Base-by-base conservation (phyloP, 2,113 vertebrate genomes). In the Notothenia rossii region DNA sequence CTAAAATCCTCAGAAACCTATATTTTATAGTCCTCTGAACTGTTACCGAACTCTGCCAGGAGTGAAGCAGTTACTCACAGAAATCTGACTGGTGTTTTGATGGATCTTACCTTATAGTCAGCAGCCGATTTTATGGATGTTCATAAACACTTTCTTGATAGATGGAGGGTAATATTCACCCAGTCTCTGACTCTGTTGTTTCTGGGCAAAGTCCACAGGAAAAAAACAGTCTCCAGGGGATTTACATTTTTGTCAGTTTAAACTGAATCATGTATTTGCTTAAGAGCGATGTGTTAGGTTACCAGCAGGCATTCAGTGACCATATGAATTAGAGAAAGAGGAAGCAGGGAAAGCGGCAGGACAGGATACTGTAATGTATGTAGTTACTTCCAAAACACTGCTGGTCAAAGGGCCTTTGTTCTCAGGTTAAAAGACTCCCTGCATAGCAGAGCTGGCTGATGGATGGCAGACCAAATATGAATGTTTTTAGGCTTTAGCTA, bases 311-410 rank as follows among this genome's bases (percentile, higher is more conserved):
- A 81, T 71, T 84, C 36, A 46, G 75, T 75, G 76, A 72, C 59
- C 48, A 48, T 67, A 49, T 74, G 51, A 83, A 74, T 54, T 50
- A 48, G 61, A 53, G 72, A 75, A 84, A 81, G 13, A 20, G 82
- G 85, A 89, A 80, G 58, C 60, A 58, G 45, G 49, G 50, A 72
- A 84, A 77, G 67, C 63, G 53, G 75, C 13, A 50, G 77, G 84
- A 82, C 73, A 86, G 89, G 77, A 86, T 84, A 78, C 71, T 69
- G 54, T 87, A 87, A 82, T 59, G 79, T 82, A 82, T 91, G 80
- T 81, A 79, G 86, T 93, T 89, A 84, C 92, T 77, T 74, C 92
- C 79, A 89, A 94, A 94, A 94, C 86, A 91, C 45, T 49, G 63
- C 82, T 78, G 71, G 75, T 93, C 86, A 93, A 93, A 89, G 91